Base-by-base conservation (phyloP, 2,113 vertebrate genomes). In the Caranx ignobilis region DNA sequence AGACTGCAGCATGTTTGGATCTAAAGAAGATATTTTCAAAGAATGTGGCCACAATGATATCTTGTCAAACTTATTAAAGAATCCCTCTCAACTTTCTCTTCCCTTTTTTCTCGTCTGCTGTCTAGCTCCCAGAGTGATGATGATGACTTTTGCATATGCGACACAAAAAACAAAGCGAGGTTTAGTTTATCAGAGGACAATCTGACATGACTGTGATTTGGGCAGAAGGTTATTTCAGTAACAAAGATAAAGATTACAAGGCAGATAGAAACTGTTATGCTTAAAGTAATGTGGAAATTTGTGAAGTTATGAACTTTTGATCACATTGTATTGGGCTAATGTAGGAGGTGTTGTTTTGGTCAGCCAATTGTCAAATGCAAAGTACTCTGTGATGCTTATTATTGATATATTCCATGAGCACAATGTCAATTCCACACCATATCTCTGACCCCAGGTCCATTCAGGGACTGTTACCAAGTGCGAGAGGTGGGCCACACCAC, bases 391-490 rank as follows among this genome's bases (percentile, higher is more conserved):
- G 26, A 26, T 26, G 26, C 26, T 26, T 26, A 26, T 26, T 26
- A 26, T 26, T 26, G 26, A 26, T 26, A 26, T 26, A 26, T 26
- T 26, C 18, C 18, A 47, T 13, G 3, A 11, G 6, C 4, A 35
- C 47, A 19, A 59, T 32, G 7, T 35, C 34, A 35, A 31, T 43
- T 39, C 12, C 41, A 26, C 26, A 63, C 31, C 8, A 11, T 41
- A 12, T 77, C 34, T 75, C 71, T 76, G 64, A 72, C 86, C 57
- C 81, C 88, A 99, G 98, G 97, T 72, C 98, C 98, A 7, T 99
- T 97, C 90, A 97, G 93, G 90, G 98, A 99, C 88, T 99, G 98
- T 87, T 96, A 94, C 81, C 95, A 98, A 69, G 97, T 98, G 69
- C 96, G 95, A 48, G 93, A 97, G 55, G 97, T 98, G 1, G 98